Conservation (phyloP, 2,113 vertebrate genomes). For the Ploceus nigricollis region DNA sequence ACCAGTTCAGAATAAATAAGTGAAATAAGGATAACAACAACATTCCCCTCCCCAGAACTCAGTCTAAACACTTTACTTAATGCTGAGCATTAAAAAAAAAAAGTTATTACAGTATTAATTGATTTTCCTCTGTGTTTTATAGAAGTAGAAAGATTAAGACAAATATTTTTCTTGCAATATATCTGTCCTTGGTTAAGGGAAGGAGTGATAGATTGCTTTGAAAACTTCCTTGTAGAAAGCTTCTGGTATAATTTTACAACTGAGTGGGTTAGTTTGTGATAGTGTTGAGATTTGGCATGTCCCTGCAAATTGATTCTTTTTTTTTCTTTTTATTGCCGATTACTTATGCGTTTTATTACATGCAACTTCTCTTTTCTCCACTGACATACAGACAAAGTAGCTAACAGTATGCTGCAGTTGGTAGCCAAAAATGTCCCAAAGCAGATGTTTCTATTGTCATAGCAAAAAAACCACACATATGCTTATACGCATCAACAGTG, state of each 20-base stretch:
- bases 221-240: neutral
- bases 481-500: neutral
- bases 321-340: constrained; percentile 33
- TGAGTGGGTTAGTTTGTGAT: neutral
- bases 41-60: neutral
- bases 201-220: neutral
- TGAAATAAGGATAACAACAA: neutral
- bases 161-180: neutral
- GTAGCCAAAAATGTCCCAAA: constrained; percentile 23
- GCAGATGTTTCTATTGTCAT: constrained; percentile 22
- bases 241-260: neutral
- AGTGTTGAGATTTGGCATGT: constrained; percentile 3
- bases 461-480: neutral
- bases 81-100: neutral
- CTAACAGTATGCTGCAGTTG: neutral
- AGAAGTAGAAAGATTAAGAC: neutral
- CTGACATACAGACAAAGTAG: constrained; percentile 7
- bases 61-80: neutral
- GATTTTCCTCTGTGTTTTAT: neutral
- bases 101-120: neutral
- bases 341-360: constrained; percentile 7
- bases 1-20: neutral
- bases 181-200: neutral
- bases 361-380: neutral
- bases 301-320: neutral